Conservation (phyloP, 1,140 invertebrate genomes). For the Diprion similis region DNA sequence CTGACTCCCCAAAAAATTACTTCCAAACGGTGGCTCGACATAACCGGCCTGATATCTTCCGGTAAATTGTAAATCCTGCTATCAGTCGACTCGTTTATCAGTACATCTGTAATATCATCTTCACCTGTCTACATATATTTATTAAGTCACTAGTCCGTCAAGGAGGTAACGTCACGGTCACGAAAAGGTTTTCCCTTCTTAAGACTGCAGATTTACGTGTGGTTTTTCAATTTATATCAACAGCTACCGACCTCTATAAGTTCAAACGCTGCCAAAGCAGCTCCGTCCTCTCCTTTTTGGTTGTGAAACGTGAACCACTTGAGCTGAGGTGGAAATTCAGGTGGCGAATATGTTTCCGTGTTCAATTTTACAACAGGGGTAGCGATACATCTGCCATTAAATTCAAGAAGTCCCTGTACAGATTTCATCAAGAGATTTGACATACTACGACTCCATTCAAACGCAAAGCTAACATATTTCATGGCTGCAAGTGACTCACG, state of each 20-base stretch:
- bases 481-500: constrained; percentile 47
- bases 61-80: constrained; percentile 57
- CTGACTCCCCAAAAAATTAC: constrained; percentile 71
- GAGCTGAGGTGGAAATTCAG: constrained; percentile 63
- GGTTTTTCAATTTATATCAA: too few species aligned
- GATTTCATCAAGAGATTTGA: constrained; percentile 32
- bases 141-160: background rate
- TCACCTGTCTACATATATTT: constrained; percentile 33
- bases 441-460: constrained; percentile 26
- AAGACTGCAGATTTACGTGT: constrained; percentile 34
- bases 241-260: constrained; percentile 62
- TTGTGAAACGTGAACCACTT: constrained; percentile 62
- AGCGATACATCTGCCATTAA: constrained; percentile 62
- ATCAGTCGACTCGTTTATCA: constrained; percentile 33
- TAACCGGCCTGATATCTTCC: constrained; percentile 59
- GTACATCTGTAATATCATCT: constrained; percentile 39
- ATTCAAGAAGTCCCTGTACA: constrained; percentile 59
- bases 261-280: constrained; percentile 66
- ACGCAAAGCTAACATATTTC: constrained; percentile 18
- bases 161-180: constrained; percentile 29
- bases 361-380: constrained; percentile 60
- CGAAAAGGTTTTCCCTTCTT: constrained; percentile 21
- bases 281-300: constrained; percentile 55
- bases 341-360: constrained; percentile 52
- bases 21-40: constrained; percentile 60